Evolutionary conservation across 1,140 invertebrate species (phyloP).

Genomic region (Drosophila elegans): DNA sequence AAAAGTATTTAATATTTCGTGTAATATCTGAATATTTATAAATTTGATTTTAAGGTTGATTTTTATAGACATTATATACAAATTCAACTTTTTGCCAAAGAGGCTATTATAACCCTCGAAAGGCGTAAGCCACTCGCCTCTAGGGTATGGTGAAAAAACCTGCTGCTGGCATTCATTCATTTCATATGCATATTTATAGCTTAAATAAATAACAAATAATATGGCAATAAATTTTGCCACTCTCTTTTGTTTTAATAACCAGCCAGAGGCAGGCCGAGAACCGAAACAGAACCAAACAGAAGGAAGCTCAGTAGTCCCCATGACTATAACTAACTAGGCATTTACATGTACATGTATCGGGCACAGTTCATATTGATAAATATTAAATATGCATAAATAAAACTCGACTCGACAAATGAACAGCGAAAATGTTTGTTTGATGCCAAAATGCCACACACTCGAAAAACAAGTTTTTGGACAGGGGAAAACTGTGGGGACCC

Average conservation of each 20-base stretch:
- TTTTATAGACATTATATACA: not conserved
- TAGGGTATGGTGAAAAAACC: conserved; percentile 63
- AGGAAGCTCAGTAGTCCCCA: not conserved
- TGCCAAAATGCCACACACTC: conserved; percentile 42
- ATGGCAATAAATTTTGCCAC: conserved; percentile 79
- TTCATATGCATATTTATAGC: conserved; percentile 81
- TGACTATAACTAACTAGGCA: not conserved
- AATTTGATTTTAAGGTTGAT: not conserved
- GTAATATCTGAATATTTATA: too few species aligned
- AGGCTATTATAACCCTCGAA: conserved; percentile 4
- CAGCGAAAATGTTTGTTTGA: conserved; percentile 53
- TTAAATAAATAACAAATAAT: conserved; percentile 83
- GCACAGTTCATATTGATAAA: conserved; percentile 48
- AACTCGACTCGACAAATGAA: conserved; percentile 57
- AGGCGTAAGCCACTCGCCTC: not conserved
- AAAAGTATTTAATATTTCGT: too few species aligned
- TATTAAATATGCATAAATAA: conserved; percentile 82
- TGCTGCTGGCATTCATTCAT: conserved; percentile 70
- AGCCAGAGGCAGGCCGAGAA: conserved; percentile 25
- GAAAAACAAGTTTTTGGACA: conserved; percentile 38
- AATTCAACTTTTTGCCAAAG: not conserved
- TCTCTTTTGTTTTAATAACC: conserved; percentile 78
- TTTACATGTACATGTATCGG: conserved; percentile 23
- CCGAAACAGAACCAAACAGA: not conserved
- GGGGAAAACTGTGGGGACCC: conserved; percentile 2